Evolutionary conservation across 2,888 invertebrate genomes (phyloP).

Genomic region (Euzetes globulus): DNA sequence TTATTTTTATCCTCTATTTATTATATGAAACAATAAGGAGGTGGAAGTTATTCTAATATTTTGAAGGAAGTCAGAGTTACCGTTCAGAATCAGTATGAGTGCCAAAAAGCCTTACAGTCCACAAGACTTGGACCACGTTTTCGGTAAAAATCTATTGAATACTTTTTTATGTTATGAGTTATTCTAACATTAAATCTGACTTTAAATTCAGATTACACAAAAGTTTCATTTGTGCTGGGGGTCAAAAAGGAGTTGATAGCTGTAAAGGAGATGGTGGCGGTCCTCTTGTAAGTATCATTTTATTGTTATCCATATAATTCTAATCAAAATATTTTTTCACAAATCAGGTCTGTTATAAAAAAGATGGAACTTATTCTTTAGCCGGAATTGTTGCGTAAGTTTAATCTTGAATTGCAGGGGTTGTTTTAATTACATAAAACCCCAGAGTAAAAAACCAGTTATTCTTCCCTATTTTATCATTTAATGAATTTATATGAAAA

Average conservation of each 20-base stretch:
- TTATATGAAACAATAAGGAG: no score
- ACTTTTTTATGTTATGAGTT: neutral
- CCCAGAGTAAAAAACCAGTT: no score
- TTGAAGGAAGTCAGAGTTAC: conserved; percentile 54
- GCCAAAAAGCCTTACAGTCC: conserved; percentile 55
- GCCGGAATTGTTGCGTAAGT: conserved; percentile 40
- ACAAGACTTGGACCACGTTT: conserved; percentile 54
- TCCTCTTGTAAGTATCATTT: conserved; percentile 41
- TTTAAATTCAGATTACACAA: conserved; percentile 52
- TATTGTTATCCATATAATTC: neutral
- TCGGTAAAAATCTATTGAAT: neutral
- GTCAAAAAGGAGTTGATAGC: conserved; percentile 58
- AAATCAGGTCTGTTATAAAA: conserved; percentile 43
- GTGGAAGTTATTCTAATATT: conserved; percentile 42
- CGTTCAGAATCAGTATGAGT: conserved; percentile 56
- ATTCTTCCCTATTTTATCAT: no score
- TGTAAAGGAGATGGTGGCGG: conserved; percentile 57
- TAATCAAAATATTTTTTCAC: neutral
- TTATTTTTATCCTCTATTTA: no score
- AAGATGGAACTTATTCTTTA: conserved; percentile 43
- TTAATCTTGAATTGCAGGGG: neutral
- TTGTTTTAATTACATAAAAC: no score
- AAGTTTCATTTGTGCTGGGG: conserved; percentile 60
- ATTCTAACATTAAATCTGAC: neutral
- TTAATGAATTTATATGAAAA: no score